These are phyloP conservation scores for Platygyra sinensis DNA, from an alignment of 64 coral and sea anemone species.

Conservation along the genomic window DNA sequence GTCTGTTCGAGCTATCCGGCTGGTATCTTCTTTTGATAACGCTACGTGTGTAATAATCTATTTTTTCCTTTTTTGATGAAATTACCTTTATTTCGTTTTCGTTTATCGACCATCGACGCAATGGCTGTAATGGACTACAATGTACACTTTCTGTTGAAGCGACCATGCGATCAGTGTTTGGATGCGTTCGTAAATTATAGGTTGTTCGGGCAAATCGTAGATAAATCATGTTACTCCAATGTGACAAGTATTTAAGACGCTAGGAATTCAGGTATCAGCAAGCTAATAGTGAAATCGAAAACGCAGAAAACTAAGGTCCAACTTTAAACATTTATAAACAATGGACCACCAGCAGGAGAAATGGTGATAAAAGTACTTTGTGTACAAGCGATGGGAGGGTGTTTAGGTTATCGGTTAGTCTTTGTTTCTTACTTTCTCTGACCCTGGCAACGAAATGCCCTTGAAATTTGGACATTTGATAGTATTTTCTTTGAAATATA, in stretches of 20 bases:
- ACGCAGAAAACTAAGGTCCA: background rate
- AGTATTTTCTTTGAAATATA: background rate
- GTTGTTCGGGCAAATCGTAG: too few relatives aligned
- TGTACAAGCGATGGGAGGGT: conserved; percentile 16
- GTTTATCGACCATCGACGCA: too few relatives aligned
- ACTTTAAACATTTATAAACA: conserved; percentile 8
- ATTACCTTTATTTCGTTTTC: background rate
- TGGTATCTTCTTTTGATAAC: background rate
- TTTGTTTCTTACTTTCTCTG: background rate
- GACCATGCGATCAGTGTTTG: too few relatives aligned
- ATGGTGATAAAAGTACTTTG: conserved; percentile 25
- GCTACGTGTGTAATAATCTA: background rate
- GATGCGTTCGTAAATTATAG: too few relatives aligned
- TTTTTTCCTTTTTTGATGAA: background rate
- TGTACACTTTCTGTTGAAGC: too few relatives aligned
- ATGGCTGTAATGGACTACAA: too few relatives aligned
- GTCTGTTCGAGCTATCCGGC: conserved; percentile 10
- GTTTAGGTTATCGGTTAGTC: conserved; percentile 34
- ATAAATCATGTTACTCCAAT: background rate
- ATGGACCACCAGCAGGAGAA: background rate
- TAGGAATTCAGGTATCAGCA: background rate
- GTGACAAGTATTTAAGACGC: background rate
- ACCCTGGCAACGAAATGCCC: background rate
- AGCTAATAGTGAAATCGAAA: background rate
- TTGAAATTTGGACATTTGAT: background rate